Evolutionary conservation across 1,140 invertebrate species (phyloP), one percentile per base, ranked within the genome.

Genomic region (Micrasema longulum): DNA sequence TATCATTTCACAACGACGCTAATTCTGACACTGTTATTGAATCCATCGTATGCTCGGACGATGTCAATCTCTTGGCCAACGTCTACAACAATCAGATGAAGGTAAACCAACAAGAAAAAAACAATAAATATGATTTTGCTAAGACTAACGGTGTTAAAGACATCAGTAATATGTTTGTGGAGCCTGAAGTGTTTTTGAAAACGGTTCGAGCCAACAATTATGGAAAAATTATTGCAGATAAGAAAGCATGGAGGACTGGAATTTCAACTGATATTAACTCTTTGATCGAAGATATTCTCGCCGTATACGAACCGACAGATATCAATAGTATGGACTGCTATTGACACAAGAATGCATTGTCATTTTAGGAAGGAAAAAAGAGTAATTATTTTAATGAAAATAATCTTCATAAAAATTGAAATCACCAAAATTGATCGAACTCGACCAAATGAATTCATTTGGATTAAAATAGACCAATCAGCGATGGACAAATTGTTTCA

Each of bases 271-370:
- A 76, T 71, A 88, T 91, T 43, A 80, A 86, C 10, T 90, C 88
- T 1, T 80, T 91, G 1, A 76, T 92, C 14, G 89, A 92, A 75
- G 91, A 92, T 78, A 91, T 92, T 75, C 77, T 91, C 16, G 82
- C 83, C 38, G 80, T 85, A n/a, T 84, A 88, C 75, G 78, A 86
- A 45, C 78, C 79, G n/a, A 81, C 82, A 48, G 78, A 85, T 69
- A 79, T 87, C 7, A 89, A 89, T 76, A 79, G 80, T 41, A 88
- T 90, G 81, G 90, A 91, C 80, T 91, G 90, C 79, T 91, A 91
- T 78, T 91, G 41, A 71, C 16, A 1, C 4, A 18, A 22, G 9
- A 18, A 18, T 48, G 26, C 7, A 4, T 31, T 31, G 7, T 31
- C 7, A 31, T 31, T 31, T 31, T 31, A 31, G 26, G 26, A 31